Evolutionary conservation across 2,113 vertebrate genomes (phyloP).

Genomic region (Boulengeromyrus knoepffleri): DNA sequence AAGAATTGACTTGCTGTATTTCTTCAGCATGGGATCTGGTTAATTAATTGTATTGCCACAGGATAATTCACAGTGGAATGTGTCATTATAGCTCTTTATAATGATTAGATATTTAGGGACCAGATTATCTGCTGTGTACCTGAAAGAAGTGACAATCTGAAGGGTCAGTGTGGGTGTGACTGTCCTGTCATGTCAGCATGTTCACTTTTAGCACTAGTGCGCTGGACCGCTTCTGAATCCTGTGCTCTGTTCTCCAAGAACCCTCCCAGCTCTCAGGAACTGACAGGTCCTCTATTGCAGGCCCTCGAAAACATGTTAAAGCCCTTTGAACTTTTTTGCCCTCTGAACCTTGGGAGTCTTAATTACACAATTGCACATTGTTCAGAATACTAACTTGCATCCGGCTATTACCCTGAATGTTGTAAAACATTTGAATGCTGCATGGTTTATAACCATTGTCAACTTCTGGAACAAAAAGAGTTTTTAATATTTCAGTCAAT

Average conservation of each 20-base stretch:
- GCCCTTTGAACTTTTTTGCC: not conserved
- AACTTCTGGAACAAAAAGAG: not conserved
- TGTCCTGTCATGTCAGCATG: not conserved
- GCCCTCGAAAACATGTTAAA: not conserved
- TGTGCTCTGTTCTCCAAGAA: not conserved
- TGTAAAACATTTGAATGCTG: not conserved
- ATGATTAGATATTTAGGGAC: not conserved
- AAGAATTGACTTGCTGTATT: not conserved
- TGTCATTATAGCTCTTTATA: not conserved
- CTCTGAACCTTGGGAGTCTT: not conserved
- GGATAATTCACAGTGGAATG: not conserved
- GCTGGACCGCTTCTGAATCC: not conserved
- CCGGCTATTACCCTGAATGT: not conserved
- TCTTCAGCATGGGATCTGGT: not conserved
- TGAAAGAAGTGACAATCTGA: not conserved
- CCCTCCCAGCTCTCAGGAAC: not conserved
- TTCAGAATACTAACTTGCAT: not conserved
- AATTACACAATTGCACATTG: conserved; percentile 23
- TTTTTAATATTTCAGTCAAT: not conserved
- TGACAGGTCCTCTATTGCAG: not conserved
- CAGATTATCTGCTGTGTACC: not conserved
- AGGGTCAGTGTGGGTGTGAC: not conserved
- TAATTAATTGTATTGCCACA: not conserved
- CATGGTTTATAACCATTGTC: not conserved
- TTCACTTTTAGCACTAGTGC: not conserved